Evolutionary conservation across 2,113 vertebrate species (phyloP).

Genomic region (Poecile atricapillus): DNA sequence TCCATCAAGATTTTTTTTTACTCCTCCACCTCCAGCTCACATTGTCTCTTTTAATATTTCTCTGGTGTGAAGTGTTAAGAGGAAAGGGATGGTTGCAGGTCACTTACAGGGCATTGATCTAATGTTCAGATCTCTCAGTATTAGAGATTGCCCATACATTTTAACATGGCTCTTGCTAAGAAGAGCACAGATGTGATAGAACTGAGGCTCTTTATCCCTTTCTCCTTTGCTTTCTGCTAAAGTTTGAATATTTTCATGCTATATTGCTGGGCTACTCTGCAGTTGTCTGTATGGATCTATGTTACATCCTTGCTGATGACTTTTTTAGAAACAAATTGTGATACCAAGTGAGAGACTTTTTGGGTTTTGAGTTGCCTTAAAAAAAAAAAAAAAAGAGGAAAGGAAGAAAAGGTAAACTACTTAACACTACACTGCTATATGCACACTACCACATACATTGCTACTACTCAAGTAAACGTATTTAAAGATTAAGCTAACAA

Average conservation of each 20-base stretch:
- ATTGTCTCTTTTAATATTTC: neutral
- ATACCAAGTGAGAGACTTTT: neutral
- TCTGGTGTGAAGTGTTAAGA: neutral
- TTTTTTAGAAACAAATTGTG: neutral
- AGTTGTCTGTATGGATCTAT: neutral
- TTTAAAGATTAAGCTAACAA: slow-evolving; percentile 3
- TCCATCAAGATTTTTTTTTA: neutral
- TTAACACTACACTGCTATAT: neutral
- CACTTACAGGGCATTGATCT: neutral
- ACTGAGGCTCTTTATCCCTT: neutral
- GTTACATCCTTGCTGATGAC: neutral
- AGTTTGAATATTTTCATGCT: neutral
- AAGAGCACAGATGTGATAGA: neutral
- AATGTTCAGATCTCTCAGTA: neutral
- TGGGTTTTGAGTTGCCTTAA: neutral
- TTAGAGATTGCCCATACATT: neutral
- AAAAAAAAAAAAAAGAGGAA: too few species aligned
- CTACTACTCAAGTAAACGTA: neutral
- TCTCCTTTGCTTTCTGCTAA: neutral
- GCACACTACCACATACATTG: neutral
- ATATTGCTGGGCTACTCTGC: neutral
- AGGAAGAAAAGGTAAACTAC: neutral
- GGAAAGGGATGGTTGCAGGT: neutral
- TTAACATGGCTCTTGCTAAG: neutral
- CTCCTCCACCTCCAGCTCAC: neutral